Evolutionary conservation across 2,113 vertebrate species (phyloP), one percentile per base, ranked within the genome.

Genomic region (Brachionichthys hirsutus): DNA sequence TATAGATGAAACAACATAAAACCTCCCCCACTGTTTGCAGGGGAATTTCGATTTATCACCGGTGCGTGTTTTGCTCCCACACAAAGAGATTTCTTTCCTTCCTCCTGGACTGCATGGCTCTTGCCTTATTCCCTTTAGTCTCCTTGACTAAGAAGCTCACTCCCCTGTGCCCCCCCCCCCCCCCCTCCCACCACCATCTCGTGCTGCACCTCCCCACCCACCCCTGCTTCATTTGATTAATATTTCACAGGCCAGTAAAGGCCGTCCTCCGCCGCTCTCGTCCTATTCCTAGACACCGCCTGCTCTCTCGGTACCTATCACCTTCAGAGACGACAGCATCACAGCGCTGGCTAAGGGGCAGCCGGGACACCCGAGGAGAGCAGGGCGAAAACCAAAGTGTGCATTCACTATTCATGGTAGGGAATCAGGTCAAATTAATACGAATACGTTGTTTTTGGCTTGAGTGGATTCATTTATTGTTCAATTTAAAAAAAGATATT

Each of bases 201-300:
- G 62, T 77, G 76, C 66, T 12, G 48, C 77, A 78, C 83, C 68
- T 73, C 69, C 69, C 70, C 62, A 50, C 79, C 82, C 70, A 52
- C 67, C 67, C 40, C 50, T 45, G 74, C 85, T 80, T 70, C 67
- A 70, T 83, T 78, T 86, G 77, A 88, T 89, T 78, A 89, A 89
- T 86, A 88, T 89, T 89, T 89, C 80, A 89, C 86, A 82, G 86
- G 80, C 80, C 86, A 84, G 78, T 70, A 73, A 86, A 86, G 88
- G 86, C 73, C 55, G 65, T 56, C 72, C 67, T 75, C 71, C 77
- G 74, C 70, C 70, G 77, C 67, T 75, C 77, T 71, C 62, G 70
- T 80, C 67, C 61, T 73, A 76, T 73, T 81, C 78, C 67, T 76
- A 79, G 77, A 80, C 72, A 63, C 51, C 3, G 73, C 57, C 60